Evolutionary conservation across 2,113 vertebrate genomes (phyloP).

Genomic region (Scomber colias): DNA sequence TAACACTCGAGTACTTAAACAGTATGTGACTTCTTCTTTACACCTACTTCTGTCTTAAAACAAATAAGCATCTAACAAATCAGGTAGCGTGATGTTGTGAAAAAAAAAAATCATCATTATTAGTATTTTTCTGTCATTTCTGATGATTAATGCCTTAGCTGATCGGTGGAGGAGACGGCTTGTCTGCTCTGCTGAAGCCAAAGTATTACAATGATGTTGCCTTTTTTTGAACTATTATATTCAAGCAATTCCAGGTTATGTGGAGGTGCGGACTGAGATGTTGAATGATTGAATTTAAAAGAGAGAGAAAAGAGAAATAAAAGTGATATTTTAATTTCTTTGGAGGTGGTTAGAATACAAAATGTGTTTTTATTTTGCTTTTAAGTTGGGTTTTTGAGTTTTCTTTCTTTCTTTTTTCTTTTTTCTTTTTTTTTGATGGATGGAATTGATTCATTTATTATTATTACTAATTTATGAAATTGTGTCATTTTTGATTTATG

Average conservation of each 20-base stretch:
- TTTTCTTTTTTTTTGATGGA: too few species aligned
- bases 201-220: conserved; percentile 29
- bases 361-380: background rate
- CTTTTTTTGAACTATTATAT: conserved; percentile 22
- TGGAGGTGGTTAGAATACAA: too few species aligned
- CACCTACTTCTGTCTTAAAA: background rate
- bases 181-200: background rate
- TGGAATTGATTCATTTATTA: too few species aligned
- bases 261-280: background rate
- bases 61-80: background rate
- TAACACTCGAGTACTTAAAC: conserved; percentile 3
- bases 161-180: background rate
- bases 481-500: conserved; percentile 1
- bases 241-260: background rate
- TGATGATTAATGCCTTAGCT: conserved; percentile 26
- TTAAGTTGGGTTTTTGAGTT: background rate
- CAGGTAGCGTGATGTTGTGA: conserved; percentile 38
- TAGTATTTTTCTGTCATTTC: background rate
- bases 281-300: background rate
- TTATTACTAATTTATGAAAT: conserved; percentile 3
- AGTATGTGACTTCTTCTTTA: background rate
- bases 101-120: background rate
- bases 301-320: background rate
- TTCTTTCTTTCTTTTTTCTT: background rate
- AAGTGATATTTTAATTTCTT: conserved; percentile 1